phyloP scores from a whole-genome alignment of 2,888 invertebrate genomes.

The Acleris cristana region DNA sequence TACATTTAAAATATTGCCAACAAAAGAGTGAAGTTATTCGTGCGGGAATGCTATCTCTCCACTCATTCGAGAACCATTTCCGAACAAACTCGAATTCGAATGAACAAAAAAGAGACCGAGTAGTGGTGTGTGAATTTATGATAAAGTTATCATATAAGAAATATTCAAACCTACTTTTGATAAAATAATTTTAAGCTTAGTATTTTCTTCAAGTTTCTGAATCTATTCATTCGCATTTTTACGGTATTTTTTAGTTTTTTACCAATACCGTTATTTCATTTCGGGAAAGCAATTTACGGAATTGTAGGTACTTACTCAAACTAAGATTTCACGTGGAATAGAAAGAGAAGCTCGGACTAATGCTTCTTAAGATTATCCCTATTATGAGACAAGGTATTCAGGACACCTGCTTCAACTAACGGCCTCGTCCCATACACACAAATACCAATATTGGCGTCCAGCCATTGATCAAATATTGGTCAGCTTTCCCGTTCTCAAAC shows the following conservation, averaged over 20 bases:
- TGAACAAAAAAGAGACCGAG: conserved; percentile 23
- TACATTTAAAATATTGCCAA: conserved; percentile 20
- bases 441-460: conserved; percentile 36
- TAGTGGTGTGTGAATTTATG: conserved; percentile 28
- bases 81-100: conserved; percentile 27
- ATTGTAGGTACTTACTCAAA: too few relatives aligned
- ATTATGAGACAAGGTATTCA: neutral
- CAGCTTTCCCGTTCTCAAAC: conserved; percentile 68
- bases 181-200: too few relatives aligned
- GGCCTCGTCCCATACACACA: conserved; percentile 28
- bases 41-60: conserved; percentile 28
- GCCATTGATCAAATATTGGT: conserved; percentile 63
- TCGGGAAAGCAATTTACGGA: too few relatives aligned
- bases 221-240: neutral
- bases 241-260: neutral
- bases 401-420: conserved; percentile 30
- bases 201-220: neutral
- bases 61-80: conserved; percentile 32
- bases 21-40: conserved; percentile 26
- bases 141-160: conserved; percentile 13
- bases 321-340: too few relatives aligned
- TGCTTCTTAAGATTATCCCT: too few relatives aligned
- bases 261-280: neutral
- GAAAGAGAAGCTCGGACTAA: neutral
- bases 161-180: too few relatives aligned